phyloP scores from a whole-genome alignment of 1,140 invertebrate species.

The Ptiloglossa arizonensis region DNA sequence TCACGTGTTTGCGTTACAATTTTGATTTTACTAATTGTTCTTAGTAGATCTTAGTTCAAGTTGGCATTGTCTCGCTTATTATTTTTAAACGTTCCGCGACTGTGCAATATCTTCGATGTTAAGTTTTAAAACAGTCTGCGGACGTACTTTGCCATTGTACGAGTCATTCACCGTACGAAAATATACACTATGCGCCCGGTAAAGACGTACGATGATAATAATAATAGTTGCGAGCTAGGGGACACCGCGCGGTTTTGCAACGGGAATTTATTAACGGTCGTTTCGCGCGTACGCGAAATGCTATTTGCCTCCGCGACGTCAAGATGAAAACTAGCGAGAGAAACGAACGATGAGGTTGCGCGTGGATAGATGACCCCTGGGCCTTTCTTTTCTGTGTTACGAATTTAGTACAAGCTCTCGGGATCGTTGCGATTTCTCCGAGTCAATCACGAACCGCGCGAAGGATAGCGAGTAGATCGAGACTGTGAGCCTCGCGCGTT shows the following conservation, averaged over 20 bases:
- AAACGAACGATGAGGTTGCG: neutral
- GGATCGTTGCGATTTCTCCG: neutral
- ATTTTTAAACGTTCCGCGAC: too few relatives aligned
- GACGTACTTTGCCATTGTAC: too few relatives aligned
- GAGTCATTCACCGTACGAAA: too few relatives aligned
- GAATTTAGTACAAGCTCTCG: neutral
- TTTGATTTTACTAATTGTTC: too few relatives aligned
- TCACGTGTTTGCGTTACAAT: too few relatives aligned
- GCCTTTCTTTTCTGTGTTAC: neutral
- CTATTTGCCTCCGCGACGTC: neutral
- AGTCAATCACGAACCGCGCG: neutral
- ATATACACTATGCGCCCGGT: too few relatives aligned
- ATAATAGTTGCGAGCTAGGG: too few relatives aligned
- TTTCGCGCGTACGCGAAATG: constrained; percentile 34
- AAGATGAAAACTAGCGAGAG: neutral
- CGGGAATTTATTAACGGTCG: constrained; percentile 58
- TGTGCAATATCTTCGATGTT: too few relatives aligned
- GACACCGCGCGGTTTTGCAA: constrained; percentile 61
- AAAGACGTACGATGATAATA: too few relatives aligned
- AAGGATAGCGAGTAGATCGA: neutral
- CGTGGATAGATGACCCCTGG: neutral
- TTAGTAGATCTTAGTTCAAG: too few relatives aligned
- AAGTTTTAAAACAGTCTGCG: too few relatives aligned
- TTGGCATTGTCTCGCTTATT: too few relatives aligned
- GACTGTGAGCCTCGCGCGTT: neutral